A percentile compares a stretch with the other conserved stretches of the same genome.
phyloP scores from a whole-genome alignment of 2,797 vertebrate genomes.

The Lepus townsendii region DNA sequence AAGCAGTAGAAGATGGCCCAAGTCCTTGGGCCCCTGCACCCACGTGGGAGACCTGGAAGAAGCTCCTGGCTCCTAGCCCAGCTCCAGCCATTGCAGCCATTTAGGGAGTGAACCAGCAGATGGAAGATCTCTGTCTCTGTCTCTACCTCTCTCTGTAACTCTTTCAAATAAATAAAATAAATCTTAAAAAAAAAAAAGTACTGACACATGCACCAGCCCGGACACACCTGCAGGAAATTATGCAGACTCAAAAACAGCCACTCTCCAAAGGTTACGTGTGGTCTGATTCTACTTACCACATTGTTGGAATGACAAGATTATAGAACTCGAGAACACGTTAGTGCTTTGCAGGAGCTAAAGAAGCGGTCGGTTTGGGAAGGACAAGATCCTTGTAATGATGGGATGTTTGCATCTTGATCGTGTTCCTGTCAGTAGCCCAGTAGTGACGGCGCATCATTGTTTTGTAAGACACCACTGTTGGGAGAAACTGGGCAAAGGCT shows the following conservation, averaged over 20 bases:
- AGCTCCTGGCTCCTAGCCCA: too few species aligned
- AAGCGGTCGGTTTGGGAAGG: background rate
- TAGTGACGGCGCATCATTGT: background rate
- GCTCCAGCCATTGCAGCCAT: too few species aligned
- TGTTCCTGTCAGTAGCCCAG: background rate
- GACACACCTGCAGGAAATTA: background rate
- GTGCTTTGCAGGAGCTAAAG: background rate
- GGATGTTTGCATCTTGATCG: background rate
- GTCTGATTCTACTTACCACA: conserved; percentile 4
- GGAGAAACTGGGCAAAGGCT: background rate
- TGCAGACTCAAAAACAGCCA: background rate
- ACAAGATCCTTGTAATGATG: background rate
- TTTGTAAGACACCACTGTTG: background rate
- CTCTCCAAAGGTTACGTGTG: background rate
- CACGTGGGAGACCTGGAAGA: too few species aligned
- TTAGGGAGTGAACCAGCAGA: too few species aligned
- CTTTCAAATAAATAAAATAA: too few species aligned
- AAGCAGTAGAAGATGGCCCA: too few species aligned
- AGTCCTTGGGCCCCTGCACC: too few species aligned
- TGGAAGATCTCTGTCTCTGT: too few species aligned
- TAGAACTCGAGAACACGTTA: conserved; percentile 14
- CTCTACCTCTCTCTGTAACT: too few species aligned
- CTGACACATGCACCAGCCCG: background rate
- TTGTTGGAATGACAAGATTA: conserved; percentile 48
- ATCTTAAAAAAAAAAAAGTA: too few species aligned